Conservation (phyloP, 2,888 invertebrate species). For the Drosophila parthenogenetica region DNA sequence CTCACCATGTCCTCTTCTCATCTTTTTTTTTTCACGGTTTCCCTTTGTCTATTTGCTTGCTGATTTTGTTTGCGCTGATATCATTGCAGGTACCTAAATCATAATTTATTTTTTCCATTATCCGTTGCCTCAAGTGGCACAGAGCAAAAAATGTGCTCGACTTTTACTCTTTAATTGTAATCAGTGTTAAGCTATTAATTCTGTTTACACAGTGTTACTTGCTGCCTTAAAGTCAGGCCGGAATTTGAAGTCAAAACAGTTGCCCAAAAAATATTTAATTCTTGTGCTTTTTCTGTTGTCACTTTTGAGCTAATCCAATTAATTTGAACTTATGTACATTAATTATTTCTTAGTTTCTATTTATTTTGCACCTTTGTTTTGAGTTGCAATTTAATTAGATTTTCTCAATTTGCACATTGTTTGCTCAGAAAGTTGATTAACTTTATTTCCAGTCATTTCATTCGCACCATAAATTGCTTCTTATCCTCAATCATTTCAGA, state of each 20-base stretch:
- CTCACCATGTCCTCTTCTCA: too few relatives aligned
- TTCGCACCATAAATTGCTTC: neutral
- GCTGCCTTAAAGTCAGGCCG: too few relatives aligned
- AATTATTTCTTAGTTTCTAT: neutral
- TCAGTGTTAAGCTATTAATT: conserved; percentile 6
- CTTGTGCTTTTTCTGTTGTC: neutral
- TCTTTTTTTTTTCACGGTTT: neutral
- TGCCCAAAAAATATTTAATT: neutral
- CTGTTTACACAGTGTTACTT: neutral
- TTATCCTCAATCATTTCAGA: neutral
- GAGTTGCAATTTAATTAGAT: conserved; percentile 4
- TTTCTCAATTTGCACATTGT: neutral
- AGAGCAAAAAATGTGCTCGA: conserved; percentile 2
- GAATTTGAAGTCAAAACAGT: neutral
- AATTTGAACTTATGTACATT: neutral
- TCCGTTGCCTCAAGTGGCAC: conserved; percentile 10
- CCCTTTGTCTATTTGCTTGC: neutral
- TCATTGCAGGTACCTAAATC: conserved; percentile 26
- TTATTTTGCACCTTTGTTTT: neutral
- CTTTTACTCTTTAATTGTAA: conserved; percentile 20
- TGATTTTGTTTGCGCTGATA: conserved; percentile 5
- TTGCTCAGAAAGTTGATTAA: conserved; percentile 8
- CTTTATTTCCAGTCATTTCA: conserved; percentile 9
- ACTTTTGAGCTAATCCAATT: neutral
- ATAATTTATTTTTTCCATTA: conserved; percentile 33